phyloP scores from a whole-genome alignment of 2,113 vertebrate species.

The Alexandromys fortis region DNA sequence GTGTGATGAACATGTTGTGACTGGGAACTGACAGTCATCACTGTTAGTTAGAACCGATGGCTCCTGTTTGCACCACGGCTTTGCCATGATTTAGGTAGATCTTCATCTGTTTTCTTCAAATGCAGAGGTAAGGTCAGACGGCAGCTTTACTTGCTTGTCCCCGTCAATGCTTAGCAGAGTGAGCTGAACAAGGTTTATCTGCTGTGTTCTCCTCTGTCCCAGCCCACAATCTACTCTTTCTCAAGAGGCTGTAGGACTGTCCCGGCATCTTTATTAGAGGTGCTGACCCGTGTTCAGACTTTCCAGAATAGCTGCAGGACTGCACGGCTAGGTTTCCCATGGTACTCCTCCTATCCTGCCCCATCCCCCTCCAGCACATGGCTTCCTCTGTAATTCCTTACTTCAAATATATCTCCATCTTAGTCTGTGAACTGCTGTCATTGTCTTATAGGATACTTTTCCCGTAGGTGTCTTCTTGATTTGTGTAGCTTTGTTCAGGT shows the following conservation, averaged over 20 bases:
- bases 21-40: background rate
- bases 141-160: background rate
- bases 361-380: background rate
- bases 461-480: background rate
- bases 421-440: background rate
- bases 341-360: background rate
- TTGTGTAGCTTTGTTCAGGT: background rate
- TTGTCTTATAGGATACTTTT: background rate
- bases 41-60: background rate
- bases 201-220: background rate
- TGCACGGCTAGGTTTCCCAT: accelerated
- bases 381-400: background rate
- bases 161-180: background rate
- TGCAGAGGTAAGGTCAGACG: background rate
- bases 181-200: background rate
- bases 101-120: background rate
- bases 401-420: too few relatives aligned
- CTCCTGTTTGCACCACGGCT: background rate
- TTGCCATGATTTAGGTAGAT: background rate
- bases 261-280: too few relatives aligned
- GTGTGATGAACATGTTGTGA: background rate
- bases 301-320: background rate
- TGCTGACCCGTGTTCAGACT: background rate
- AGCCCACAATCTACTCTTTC: background rate
- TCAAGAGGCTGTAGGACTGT: background rate